A percentile compares a stretch with the other conserved stretches of the same genome.
Conservation (phyloP, 2,797 vertebrate species). For the Gymnocypris eckloni region DNA sequence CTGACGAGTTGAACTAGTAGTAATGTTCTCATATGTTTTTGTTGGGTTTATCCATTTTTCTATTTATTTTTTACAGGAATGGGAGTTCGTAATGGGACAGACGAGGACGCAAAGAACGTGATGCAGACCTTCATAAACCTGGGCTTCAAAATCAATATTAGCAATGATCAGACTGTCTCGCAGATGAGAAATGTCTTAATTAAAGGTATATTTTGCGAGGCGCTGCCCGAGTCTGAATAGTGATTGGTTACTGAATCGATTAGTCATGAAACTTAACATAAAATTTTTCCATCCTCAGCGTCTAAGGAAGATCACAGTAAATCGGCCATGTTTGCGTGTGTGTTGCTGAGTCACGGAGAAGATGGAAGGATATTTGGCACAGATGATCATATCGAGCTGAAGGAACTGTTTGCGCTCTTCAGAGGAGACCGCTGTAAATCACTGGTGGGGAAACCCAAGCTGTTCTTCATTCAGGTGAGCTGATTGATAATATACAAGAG, state of each 20-base stretch:
- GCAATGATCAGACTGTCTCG: constrained; percentile 65
- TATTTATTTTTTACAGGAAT: constrained; percentile 63
- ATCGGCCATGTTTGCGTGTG: constrained; percentile 76
- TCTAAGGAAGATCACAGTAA: constrained; percentile 75
- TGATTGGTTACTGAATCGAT: neutral
- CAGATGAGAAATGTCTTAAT: constrained; percentile 65
- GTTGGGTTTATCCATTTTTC: neutral
- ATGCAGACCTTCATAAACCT: constrained; percentile 63
- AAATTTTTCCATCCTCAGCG: constrained; percentile 54
- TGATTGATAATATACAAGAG: neutral
- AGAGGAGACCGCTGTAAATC: constrained; percentile 69
- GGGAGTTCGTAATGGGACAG: constrained; percentile 70
- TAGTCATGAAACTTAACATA: neutral
- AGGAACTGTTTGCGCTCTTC: constrained; percentile 65
- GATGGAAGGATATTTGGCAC: constrained; percentile 75
- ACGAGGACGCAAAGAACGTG: constrained; percentile 67
- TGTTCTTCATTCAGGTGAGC: constrained; percentile 82
- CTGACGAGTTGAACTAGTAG: neutral
- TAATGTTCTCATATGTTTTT: neutral
- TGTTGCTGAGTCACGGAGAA: constrained; percentile 79
- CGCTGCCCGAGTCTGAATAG: neutral
- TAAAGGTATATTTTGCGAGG: constrained; percentile 51
- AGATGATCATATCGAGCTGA: constrained; percentile 59
- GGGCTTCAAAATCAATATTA: constrained; percentile 65
- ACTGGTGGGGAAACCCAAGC: constrained; percentile 80